Evolutionary conservation across 92 coral and sea anemone species (phyloP).

Genomic region (Pocillopora grandis): DNA sequence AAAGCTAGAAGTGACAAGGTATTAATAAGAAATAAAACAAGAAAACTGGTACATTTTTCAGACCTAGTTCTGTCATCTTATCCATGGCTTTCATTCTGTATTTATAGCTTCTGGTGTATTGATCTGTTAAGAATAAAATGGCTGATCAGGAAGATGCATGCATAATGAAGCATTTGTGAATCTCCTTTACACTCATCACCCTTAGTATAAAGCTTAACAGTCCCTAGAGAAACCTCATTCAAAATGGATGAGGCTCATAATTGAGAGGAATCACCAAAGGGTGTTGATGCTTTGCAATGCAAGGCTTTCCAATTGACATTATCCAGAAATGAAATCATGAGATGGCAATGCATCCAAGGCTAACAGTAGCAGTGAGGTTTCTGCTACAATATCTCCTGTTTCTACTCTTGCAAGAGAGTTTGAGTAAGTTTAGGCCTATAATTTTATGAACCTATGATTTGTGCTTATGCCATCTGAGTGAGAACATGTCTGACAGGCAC

Average conservation of each 20-base stretch:
- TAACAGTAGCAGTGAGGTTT: background rate
- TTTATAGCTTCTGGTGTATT: constrained; percentile 84
- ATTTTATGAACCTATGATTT: no score
- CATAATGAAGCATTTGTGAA: no score
- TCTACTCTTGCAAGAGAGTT: no score
- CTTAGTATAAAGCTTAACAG: no score
- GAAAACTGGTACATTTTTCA: background rate
- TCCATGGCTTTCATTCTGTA: constrained; percentile 98
- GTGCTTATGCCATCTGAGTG: no score
- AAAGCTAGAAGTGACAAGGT: no score
- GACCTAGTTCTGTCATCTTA: constrained; percentile 92
- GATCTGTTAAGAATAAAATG: constrained; percentile 43
- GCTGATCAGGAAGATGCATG: no score
- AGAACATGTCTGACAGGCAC: no score
- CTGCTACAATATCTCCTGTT: constrained; percentile 25
- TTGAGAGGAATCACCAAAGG: constrained; percentile 93
- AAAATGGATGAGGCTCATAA: constrained; percentile 54
- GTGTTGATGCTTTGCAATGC: constrained; percentile 89
- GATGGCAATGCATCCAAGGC: background rate
- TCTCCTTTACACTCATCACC: background rate
- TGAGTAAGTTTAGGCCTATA: no score
- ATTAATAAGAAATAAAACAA: background rate
- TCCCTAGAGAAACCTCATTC: no score
- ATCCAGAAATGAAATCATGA: constrained; percentile 51
- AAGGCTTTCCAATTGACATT: constrained; percentile 85